Conservation (phyloP, 2,113 vertebrate genomes). For the Passerina amoena region DNA sequence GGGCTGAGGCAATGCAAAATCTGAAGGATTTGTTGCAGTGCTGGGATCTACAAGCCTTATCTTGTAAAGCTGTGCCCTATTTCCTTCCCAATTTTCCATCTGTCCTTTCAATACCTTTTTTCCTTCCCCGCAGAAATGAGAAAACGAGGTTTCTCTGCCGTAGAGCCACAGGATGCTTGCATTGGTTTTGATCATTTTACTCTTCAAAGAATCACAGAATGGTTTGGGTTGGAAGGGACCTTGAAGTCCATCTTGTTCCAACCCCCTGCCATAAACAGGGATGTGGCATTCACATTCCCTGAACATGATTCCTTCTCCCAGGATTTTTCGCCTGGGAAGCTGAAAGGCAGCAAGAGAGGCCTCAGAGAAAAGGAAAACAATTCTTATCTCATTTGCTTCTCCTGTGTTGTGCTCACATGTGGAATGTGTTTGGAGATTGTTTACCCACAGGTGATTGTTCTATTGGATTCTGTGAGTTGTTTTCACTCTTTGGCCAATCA, state of each 20-base stretch:
- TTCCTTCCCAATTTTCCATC: neutral
- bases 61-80: neutral
- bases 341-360: too few relatives aligned
- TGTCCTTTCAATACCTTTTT: neutral
- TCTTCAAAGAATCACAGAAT: neutral
- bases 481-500: too few relatives aligned
- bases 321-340: too few relatives aligned
- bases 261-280: fast-evolving
- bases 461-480: too few relatives aligned
- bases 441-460: too few relatives aligned
- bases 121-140: neutral
- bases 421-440: too few relatives aligned
- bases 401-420: too few relatives aligned
- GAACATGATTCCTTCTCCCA: too few relatives aligned
- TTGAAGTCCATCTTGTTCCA: neutral
- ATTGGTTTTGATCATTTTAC: neutral
- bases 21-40: fast-evolving
- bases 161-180: neutral
- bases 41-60: neutral
- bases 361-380: too few relatives aligned
- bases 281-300: too few relatives aligned
- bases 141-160: neutral
- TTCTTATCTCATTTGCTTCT: too few relatives aligned
- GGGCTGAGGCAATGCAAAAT: neutral
- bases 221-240: neutral